phyloP scores from a whole-genome alignment of 2,888 invertebrate species.

The Athalia rosae region DNA sequence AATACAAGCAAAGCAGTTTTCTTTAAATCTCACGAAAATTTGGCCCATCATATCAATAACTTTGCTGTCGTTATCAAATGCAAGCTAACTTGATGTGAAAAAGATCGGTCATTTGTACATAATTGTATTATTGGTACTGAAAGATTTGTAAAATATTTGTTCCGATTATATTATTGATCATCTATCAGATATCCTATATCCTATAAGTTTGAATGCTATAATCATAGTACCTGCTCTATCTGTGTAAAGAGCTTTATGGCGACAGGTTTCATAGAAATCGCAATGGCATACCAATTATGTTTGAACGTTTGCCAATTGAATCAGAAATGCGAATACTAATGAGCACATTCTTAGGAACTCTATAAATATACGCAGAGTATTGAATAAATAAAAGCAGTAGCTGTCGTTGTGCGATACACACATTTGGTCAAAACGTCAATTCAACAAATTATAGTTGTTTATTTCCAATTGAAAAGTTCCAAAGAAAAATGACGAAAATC shows the following conservation, averaged over 20 bases:
- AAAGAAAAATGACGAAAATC: not conserved
- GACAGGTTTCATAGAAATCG: not conserved
- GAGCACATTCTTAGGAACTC: not conserved
- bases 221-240: too few relatives aligned
- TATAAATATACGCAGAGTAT: not conserved
- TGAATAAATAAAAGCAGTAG: slow-evolving; percentile 17
- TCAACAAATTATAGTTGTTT: not conserved
- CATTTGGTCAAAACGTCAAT: not conserved
- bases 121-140: too few relatives aligned
- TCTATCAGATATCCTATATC: too few relatives aligned
- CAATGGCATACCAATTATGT: not conserved
- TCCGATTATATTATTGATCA: too few relatives aligned
- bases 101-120: too few relatives aligned
- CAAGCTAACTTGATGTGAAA: not conserved
- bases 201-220: too few relatives aligned
- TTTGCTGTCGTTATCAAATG: not conserved
- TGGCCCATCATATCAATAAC: not conserved
- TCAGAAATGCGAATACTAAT: slow-evolving; percentile 4
- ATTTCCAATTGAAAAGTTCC: not conserved
- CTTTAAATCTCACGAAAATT: not conserved
- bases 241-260: too few relatives aligned
- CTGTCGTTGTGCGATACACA: not conserved
- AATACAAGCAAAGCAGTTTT: not conserved
- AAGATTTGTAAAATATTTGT: too few relatives aligned
- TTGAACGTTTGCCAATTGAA: slow-evolving; percentile 49